Conservation (phyloP, 1,140 invertebrate genomes). For the Notospermus geniculatus region DNA sequence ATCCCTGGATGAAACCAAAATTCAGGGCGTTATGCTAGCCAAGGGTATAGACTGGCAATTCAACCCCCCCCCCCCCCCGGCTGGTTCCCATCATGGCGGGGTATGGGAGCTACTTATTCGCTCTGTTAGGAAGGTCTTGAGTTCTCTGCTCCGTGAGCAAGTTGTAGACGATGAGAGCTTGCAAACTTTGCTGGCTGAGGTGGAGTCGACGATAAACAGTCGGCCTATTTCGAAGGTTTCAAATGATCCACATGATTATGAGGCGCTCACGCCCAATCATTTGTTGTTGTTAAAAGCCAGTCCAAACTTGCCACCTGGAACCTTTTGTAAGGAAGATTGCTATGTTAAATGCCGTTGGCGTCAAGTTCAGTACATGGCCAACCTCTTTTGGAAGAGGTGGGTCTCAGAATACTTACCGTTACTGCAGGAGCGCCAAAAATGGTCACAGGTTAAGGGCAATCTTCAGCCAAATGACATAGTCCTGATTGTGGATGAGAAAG, state of each 20-base stretch:
- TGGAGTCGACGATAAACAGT: constrained; percentile 12
- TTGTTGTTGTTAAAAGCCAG: constrained; percentile 21
- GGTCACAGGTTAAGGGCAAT: constrained; percentile 19
- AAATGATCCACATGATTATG: constrained; percentile 15
- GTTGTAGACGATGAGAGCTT: constrained; percentile 13
- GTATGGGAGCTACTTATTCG: constrained; percentile 46
- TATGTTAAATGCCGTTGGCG: constrained; percentile 26
- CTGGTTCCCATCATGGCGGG: constrained; percentile 47
- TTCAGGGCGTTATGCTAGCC: constrained; percentile 3
- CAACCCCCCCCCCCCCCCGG: constrained; percentile 46
- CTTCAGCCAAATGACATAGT: too few relatives aligned
- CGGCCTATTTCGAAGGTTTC: constrained; percentile 20
- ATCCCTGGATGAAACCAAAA: constrained; percentile 21
- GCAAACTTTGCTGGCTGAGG: constrained; percentile 10
- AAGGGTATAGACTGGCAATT: constrained; percentile 49
- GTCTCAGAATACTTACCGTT: too few relatives aligned
- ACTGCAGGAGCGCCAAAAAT: constrained; percentile 26
- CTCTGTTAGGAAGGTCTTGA: constrained; percentile 36
- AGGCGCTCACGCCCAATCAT: constrained; percentile 28
- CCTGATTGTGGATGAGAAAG: too few relatives aligned
- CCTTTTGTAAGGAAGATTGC: too few relatives aligned
- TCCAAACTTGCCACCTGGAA: constrained; percentile 20
- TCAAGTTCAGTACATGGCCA: too few relatives aligned
- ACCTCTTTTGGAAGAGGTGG: too few relatives aligned
- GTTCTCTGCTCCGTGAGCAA: constrained; percentile 1